Conservation (phyloP, 2,113 vertebrate genomes). For the Numida meleagris region DNA sequence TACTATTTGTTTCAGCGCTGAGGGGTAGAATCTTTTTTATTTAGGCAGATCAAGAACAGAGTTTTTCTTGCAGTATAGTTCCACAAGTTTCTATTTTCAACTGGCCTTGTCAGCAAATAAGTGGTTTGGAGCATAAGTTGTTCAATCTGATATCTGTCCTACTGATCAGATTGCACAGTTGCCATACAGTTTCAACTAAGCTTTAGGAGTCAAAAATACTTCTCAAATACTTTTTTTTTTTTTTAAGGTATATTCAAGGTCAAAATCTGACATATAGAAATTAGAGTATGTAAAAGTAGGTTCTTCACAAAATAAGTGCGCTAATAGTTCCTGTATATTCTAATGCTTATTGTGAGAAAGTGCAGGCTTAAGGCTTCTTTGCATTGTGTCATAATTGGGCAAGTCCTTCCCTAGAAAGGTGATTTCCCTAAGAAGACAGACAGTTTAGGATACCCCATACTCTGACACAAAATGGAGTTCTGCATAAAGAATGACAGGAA, state of each 20-base stretch:
- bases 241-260: background rate
- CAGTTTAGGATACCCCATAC: background rate
- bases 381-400: background rate
- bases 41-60: too few relatives aligned
- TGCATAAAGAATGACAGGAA: background rate
- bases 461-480: background rate
- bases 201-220: background rate
- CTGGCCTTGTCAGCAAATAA: background rate
- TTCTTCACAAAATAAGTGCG: background rate
- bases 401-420: background rate
- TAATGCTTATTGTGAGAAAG: background rate
- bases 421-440: background rate
- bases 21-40: background rate
- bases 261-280: background rate
- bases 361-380: background rate
- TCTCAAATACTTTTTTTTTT: background rate
- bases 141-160: background rate
- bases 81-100: background rate
- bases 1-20: background rate
- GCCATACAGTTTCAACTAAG: background rate
- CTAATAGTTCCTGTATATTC: background rate
- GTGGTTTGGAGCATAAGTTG: fast-evolving
- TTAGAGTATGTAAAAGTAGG: background rate
- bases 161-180: background rate
- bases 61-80: background rate